Conservation (phyloP, 2,888 invertebrate genomes). For the Agrochola lota region DNA sequence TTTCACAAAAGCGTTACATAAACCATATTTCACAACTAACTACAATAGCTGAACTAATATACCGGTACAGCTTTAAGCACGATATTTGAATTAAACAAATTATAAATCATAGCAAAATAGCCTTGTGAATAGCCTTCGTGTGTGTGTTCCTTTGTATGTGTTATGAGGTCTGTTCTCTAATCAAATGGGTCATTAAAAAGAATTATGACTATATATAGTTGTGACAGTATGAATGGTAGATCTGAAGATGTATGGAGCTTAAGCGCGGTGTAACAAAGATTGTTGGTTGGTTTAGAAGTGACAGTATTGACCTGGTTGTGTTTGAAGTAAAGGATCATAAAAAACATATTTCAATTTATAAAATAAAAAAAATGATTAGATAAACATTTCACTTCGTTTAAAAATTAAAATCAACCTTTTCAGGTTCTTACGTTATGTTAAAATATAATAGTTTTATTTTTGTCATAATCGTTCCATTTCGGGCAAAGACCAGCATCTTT, state of each 20-base stretch:
- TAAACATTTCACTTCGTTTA: too few species aligned
- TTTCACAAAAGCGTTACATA: slow-evolving; percentile 61
- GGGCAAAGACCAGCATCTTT: too few species aligned
- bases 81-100: slow-evolving; percentile 85
- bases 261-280: slow-evolving; percentile 49
- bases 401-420: too few species aligned
- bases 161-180: slow-evolving; percentile 82
- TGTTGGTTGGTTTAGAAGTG: slow-evolving; percentile 54
- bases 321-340: neutral
- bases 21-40: slow-evolving; percentile 56
- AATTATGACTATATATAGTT: slow-evolving; percentile 87
- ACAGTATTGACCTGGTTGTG: slow-evolving; percentile 55
- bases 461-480: too few species aligned
- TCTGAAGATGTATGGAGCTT: slow-evolving; percentile 70
- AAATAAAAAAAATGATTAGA: too few species aligned
- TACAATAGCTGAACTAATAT: slow-evolving; percentile 58
- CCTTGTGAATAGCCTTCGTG: slow-evolving; percentile 87
- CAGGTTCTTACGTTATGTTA: too few species aligned
- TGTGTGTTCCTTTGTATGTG: slow-evolving; percentile 83
- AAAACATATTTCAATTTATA: too few species aligned
- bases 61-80: slow-evolving; percentile 75
- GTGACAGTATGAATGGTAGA: slow-evolving; percentile 85
- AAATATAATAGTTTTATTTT: too few species aligned
- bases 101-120: slow-evolving; percentile 87
- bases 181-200: slow-evolving; percentile 89